Percentiles rank a stretch among this genome's conserved stretches.
Conservation (phyloP, 2,888 invertebrate genomes). For the Trissolcus brochymenae region DNA sequence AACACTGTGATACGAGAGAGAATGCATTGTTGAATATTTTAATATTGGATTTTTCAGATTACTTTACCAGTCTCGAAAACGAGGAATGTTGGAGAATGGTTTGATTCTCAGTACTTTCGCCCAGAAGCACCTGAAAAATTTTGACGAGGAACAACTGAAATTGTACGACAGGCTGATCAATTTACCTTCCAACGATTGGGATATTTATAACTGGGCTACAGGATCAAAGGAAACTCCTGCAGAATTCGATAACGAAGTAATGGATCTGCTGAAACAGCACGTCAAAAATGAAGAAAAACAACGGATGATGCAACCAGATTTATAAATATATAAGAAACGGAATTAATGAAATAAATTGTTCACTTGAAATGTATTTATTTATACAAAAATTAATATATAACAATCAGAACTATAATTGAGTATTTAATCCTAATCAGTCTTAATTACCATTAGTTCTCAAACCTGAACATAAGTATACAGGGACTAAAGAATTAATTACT, state of each 20-base stretch:
- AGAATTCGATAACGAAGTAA: constrained; percentile 91
- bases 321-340: constrained; percentile 70
- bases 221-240: constrained; percentile 88
- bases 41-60: constrained; percentile 78
- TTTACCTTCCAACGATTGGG: constrained; percentile 97
- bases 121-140: constrained; percentile 84
- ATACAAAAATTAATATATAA: not conserved
- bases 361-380: no score
- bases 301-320: constrained; percentile 83
- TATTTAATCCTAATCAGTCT: constrained; percentile 31
- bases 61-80: constrained; percentile 94
- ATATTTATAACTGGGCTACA: constrained; percentile 95
- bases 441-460: constrained; percentile 20
- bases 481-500: no score
- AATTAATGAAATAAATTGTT: no score
- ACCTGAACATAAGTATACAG: no score
- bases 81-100: constrained; percentile 97
- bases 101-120: constrained; percentile 94
- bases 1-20: no score
- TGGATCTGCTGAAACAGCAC: constrained; percentile 89
- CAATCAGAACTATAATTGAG: not conserved
- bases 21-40: not conserved
- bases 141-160: constrained; percentile 84
- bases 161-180: constrained; percentile 94
- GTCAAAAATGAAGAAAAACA: constrained; percentile 86